phyloP scores from a whole-genome alignment of 2,113 vertebrate species.

The Cryptomyrus ogoouensis region DNA sequence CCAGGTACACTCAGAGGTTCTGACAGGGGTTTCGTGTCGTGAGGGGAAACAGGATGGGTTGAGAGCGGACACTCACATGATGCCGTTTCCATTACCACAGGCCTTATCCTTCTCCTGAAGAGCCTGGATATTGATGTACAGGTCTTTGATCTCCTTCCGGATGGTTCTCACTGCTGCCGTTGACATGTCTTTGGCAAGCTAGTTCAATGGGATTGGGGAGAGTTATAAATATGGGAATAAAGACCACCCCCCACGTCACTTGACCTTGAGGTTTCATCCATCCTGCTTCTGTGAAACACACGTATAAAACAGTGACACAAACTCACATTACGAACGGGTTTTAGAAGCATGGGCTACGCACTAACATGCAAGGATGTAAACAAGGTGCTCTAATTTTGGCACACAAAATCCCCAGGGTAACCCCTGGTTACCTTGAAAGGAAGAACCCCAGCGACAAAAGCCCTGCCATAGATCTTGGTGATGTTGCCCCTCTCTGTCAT shows the following conservation, averaged over 20 bases:
- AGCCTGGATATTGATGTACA: slow-evolving; percentile 82
- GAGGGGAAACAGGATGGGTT: not conserved
- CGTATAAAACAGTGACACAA: not conserved
- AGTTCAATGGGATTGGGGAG: not conserved
- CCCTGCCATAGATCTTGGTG: slow-evolving; percentile 86
- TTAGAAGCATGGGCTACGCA: not conserved
- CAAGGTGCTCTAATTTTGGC: not conserved
- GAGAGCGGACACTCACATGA: slow-evolving; percentile 71
- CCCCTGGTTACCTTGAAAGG: slow-evolving; percentile 74
- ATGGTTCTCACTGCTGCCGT: slow-evolving; percentile 82
- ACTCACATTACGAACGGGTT: not conserved
- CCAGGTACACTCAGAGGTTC: not conserved
- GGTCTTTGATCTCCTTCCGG: slow-evolving; percentile 86
- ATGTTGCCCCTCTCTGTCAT: slow-evolving; percentile 84
- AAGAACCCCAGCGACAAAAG: slow-evolving; percentile 86
- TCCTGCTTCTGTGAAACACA: not conserved
- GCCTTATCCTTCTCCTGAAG: slow-evolving; percentile 82
- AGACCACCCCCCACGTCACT: not conserved
- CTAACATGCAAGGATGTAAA: not conserved
- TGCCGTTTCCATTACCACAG: slow-evolving; percentile 81
- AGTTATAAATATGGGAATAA: not conserved
- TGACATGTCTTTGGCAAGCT: slow-evolving; percentile 92
- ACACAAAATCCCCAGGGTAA: not conserved
- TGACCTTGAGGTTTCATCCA: not conserved
- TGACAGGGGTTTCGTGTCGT: not conserved